Evolutionary conservation across 2,888 invertebrate species (phyloP).

Genomic region (Callosobruchus maculatus): DNA sequence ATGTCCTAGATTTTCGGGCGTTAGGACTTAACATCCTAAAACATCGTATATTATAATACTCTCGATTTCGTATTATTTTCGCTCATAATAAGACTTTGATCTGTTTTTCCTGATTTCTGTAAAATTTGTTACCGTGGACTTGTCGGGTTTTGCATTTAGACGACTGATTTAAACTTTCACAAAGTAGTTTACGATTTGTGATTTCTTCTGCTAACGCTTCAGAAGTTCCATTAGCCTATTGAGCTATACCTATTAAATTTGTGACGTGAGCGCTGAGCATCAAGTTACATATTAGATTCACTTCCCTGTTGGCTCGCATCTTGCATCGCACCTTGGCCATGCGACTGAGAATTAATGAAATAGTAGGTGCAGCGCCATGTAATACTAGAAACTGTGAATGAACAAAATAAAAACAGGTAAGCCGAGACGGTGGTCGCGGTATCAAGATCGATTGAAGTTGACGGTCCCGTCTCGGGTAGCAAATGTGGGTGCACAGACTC

Average conservation of each 20-base stretch:
- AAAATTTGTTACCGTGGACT: too few species aligned
- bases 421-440: neutral
- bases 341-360: neutral
- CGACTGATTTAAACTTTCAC: too few species aligned
- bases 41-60: too few species aligned
- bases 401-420: neutral
- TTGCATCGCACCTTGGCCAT: neutral
- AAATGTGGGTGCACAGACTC: neutral
- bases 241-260: neutral
- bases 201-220: too few species aligned
- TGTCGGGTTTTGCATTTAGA: too few species aligned
- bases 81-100: too few species aligned
- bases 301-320: neutral
- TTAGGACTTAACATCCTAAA: too few species aligned
- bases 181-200: too few species aligned
- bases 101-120: too few species aligned
- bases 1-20: too few species aligned
- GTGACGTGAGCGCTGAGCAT: neutral
- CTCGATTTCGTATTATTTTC: too few species aligned
- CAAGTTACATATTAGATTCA: neutral
- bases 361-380: neutral
- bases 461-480: neutral
- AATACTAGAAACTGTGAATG: neutral
- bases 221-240: neutral
- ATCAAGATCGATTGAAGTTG: neutral